Conservation (phyloP, 2,888 invertebrate genomes). For the Saturnia japonica region DNA sequence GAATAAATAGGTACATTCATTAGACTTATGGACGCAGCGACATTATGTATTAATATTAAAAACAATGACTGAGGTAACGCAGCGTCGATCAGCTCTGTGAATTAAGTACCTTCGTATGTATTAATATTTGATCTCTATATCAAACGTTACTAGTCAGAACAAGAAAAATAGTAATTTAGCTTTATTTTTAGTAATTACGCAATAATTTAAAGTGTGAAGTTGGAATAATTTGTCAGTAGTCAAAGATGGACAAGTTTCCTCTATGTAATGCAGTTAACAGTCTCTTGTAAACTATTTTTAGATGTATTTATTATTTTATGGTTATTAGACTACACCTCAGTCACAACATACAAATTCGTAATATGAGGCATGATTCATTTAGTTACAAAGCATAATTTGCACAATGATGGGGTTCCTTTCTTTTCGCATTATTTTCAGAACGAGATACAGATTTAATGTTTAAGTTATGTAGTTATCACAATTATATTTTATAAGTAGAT, state of each 20-base stretch:
- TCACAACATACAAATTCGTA: too few relatives aligned
- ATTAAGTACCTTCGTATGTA: constrained; percentile 9
- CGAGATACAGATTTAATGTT: too few relatives aligned
- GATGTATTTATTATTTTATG: background rate
- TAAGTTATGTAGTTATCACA: too few relatives aligned
- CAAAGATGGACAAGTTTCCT: background rate
- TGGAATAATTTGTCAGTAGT: background rate
- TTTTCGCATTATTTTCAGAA: too few relatives aligned
- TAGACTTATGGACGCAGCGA: constrained; percentile 13
- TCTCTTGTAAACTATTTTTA: background rate
- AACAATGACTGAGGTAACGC: constrained; percentile 6
- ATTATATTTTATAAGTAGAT: too few relatives aligned
- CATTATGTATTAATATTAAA: constrained; percentile 8
- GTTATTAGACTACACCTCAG: background rate
- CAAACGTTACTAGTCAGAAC: constrained; percentile 74
- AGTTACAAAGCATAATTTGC: too few relatives aligned
- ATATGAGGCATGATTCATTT: too few relatives aligned
- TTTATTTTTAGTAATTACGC: constrained; percentile 39
- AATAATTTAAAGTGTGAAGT: background rate
- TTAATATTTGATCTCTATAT: constrained; percentile 64
- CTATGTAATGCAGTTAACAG: background rate
- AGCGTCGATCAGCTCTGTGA: background rate
- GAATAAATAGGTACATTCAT: constrained; percentile 11
- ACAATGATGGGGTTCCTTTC: too few relatives aligned
- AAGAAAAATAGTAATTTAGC: constrained; percentile 57